Base-by-base conservation (phyloP, 2,113 vertebrate species). In the Anarrhichthys ocellatus region DNA sequence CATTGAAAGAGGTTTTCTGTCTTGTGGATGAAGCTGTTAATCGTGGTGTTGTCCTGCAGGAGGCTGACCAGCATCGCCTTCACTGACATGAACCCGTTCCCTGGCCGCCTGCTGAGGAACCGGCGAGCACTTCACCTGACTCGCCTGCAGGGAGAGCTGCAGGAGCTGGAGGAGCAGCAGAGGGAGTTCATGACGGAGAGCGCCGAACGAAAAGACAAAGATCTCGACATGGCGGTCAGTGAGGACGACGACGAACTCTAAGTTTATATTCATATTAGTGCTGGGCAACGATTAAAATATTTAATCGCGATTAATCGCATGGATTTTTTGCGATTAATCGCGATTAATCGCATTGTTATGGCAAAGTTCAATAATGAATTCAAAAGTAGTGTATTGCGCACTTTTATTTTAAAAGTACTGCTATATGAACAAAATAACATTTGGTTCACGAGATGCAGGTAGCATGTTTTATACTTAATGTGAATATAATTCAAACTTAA, bases 21-120 rank as follows among this genome's bases (percentile, higher is more conserved):
- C 36, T 38, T 6, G 36, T 32, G 5, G 9, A 11, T 77, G 36
- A 54, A 65, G 9, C 20, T 36, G 4, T 36, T 17, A 3, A 6
- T 5, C 2, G n/a, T 17, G 13, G 15, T 34, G 11, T 14, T 1
- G 1, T 11, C 24, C 81, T 68, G 0, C 88, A 99, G 98, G 94
- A 98, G 94, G 88, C 90, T 99, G 90, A 96, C 87, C 83, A 93
- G 42, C 92, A 97, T 99, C 0, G 98, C 98, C 81, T 99, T 99
- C 91, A 92, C 76, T 0, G 96, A 97, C 81, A 95, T 99, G 95
- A 99, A 99, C 90, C 98, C 98, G 0, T 98, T 99, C 40, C 96
- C 95, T 4, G 94, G 95, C 91, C 96, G 95, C 59, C 91, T 96
- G 65, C 94, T 99, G 82, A 94, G 52, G 85, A 97, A 95, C 82